Percentiles rank a stretch among this genome's conserved stretches.
phyloP scores from a whole-genome alignment of 2,113 vertebrate species.

The Hoplias malabaricus region DNA sequence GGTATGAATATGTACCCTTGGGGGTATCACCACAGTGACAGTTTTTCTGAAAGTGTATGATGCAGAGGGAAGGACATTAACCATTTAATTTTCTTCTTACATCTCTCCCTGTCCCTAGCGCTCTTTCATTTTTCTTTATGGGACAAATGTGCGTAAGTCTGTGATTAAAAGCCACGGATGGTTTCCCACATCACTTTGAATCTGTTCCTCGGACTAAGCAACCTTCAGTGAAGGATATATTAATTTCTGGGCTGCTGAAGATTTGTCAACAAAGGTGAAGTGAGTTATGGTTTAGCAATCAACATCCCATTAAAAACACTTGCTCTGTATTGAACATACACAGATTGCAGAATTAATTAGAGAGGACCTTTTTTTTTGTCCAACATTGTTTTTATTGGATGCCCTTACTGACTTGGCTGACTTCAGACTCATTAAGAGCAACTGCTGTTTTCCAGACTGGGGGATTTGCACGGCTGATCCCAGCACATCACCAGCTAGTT shows the following conservation, averaged over 20 bases:
- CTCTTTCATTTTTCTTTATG: not conserved
- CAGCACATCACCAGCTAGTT: not conserved
- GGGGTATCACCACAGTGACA: no score
- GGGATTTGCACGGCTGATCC: not conserved
- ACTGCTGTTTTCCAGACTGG: not conserved
- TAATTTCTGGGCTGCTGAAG: conserved; percentile 38
- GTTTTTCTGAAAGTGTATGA: no score
- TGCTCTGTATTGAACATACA: not conserved
- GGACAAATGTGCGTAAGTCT: not conserved
- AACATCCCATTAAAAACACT: not conserved
- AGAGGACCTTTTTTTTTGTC: not conserved
- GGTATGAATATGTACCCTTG: no score
- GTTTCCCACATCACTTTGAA: conserved; percentile 12
- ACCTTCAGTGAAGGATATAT: conserved; percentile 47
- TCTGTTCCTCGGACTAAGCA: conserved; percentile 30
- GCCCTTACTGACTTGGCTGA: not conserved
- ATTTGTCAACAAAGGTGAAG: conserved; percentile 51
- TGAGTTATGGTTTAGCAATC: conserved; percentile 21
- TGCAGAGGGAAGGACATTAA: not conserved
- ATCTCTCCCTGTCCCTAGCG: not conserved
- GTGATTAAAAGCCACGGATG: conserved; percentile 15
- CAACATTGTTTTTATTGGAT: conserved; percentile 3
- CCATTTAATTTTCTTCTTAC: not conserved
- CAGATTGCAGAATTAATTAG: not conserved
- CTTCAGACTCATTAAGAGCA: not conserved